Evolutionary conservation across 2,113 vertebrate species (phyloP).

Genomic region (Dolichallabes microphthalmus): DNA sequence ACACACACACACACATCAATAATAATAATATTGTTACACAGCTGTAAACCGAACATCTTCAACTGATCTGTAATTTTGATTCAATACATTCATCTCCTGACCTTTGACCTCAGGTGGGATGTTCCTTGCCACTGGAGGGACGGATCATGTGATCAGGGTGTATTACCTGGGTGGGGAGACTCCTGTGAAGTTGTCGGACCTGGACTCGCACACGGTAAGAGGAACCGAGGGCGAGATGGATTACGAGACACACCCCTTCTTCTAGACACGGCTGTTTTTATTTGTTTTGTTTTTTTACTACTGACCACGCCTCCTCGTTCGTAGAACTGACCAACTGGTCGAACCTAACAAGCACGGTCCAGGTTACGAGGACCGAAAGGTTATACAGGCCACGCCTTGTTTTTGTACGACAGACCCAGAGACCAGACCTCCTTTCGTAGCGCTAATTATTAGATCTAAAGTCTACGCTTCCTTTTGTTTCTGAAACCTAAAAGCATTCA

Average conservation of each 20-base stretch:
- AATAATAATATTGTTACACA: too few species aligned
- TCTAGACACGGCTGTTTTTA: too few species aligned
- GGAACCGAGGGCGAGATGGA: not conserved
- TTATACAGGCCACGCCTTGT: not conserved
- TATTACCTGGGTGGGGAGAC: slow-evolving; percentile 91
- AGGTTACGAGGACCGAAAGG: too few species aligned
- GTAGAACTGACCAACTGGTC: too few species aligned
- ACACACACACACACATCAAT: not conserved
- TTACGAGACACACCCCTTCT: not conserved
- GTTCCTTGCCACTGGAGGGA: slow-evolving; percentile 95
- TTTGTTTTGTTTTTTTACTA: too few species aligned
- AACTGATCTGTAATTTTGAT: not conserved
- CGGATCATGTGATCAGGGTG: slow-evolving; percentile 93
- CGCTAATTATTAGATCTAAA: too few species aligned
- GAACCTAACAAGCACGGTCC: too few species aligned
- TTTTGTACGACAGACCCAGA: too few species aligned
- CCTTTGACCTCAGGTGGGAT: slow-evolving; percentile 81
- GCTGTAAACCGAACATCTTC: not conserved
- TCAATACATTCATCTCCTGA: not conserved
- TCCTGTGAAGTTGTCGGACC: slow-evolving; percentile 91
- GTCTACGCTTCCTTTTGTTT: too few species aligned
- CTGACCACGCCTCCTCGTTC: too few species aligned
- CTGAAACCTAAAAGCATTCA: not conserved
- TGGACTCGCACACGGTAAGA: slow-evolving; percentile 91
- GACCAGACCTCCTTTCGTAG: too few species aligned